A percentile compares a stretch with the other conserved stretches of the same genome.
Evolutionary conservation across 2,797 vertebrate species (phyloP).

Genomic region (Lutjanus argentimaculatus): DNA sequence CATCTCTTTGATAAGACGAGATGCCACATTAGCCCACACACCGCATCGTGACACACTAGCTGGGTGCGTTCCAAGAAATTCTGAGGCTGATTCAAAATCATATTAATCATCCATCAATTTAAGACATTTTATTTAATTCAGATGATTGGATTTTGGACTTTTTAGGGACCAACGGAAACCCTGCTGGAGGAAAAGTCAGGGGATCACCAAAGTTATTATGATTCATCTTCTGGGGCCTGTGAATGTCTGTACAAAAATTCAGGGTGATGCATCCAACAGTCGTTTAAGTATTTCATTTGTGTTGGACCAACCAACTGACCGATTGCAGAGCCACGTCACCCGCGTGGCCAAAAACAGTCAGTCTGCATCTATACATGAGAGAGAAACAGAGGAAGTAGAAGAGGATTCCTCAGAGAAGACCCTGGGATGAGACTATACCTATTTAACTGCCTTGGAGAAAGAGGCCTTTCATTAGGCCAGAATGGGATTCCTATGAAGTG

Average conservation of each 20-base stretch:
- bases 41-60: too few relatives aligned
- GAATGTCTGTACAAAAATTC: not conserved
- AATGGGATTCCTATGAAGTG: constrained; percentile 72
- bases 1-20: too few relatives aligned
- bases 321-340: not conserved
- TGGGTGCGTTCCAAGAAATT: too few relatives aligned
- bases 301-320: not conserved
- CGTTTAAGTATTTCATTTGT: not conserved
- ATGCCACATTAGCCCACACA: too few relatives aligned
- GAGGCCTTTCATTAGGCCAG: constrained; percentile 61
- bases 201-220: not conserved
- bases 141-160: too few relatives aligned
- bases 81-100: too few relatives aligned
- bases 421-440: constrained; percentile 52
- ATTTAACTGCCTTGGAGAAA: constrained; percentile 62
- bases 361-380: not conserved
- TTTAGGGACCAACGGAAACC: too few relatives aligned
- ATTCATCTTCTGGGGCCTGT: not conserved
- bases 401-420: constrained; percentile 46
- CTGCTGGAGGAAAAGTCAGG: not conserved
- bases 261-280: not conserved
- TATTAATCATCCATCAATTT: too few relatives aligned
- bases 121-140: too few relatives aligned
- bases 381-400: constrained; percentile 20
- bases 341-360: not conserved